A percentile compares a stretch with the other conserved stretches of the same genome.
phyloP scores from a whole-genome alignment of 2,797 vertebrate species.

The Hydrocynus forskahlii region DNA sequence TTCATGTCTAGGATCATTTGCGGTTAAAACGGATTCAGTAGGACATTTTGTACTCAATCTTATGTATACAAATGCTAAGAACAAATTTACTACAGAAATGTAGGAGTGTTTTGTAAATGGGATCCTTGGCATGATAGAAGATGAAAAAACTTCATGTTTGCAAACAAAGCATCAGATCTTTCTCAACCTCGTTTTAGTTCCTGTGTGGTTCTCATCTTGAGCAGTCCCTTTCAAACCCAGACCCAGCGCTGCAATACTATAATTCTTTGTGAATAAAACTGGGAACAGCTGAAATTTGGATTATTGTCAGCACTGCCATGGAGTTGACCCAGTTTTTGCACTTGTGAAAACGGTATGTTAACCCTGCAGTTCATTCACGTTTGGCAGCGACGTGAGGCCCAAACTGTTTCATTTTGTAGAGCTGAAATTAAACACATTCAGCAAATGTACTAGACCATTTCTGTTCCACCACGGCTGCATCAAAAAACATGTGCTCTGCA shows the following conservation, averaged over 20 bases:
- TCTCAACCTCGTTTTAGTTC: neutral
- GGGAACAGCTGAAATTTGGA: neutral
- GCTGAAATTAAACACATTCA: constrained; percentile 11
- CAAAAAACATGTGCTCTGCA: neutral
- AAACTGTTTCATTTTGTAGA: neutral
- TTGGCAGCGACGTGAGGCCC: neutral
- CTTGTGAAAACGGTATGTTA: neutral
- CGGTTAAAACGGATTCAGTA: no score
- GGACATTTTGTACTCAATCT: neutral
- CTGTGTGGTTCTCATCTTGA: neutral
- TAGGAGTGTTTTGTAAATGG: neutral
- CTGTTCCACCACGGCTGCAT: neutral
- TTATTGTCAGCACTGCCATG: neutral
- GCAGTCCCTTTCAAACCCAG: neutral
- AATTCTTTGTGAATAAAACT: neutral
- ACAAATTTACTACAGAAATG: neutral
- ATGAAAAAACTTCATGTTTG: neutral
- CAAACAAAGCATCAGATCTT: neutral
- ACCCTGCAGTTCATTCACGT: neutral
- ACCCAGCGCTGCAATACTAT: neutral
- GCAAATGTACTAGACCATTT: neutral
- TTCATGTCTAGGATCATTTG: no score
- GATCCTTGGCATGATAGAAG: neutral
- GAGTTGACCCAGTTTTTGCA: neutral
- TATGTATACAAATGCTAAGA: neutral